Evolutionary conservation across 2,113 vertebrate genomes (phyloP), one percentile per base, ranked within the genome.

Genomic region (Eonycteris spelaea): DNA sequence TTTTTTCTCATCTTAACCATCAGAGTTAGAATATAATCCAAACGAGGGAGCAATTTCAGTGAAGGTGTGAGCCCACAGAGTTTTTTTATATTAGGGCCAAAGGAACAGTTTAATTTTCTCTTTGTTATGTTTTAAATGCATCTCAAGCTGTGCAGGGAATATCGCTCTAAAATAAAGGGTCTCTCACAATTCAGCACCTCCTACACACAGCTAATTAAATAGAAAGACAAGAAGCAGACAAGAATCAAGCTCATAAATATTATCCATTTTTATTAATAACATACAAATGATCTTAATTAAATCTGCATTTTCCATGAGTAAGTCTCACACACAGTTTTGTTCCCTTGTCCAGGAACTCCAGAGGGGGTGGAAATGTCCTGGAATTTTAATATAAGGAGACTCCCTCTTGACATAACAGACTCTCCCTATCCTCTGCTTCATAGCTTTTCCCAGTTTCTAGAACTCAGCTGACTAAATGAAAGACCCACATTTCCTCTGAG

Each of bases 211-310:
- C 89, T 93, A 86, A 97, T 98, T 97, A 98, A 96, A 87, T 28
- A 92, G 93, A 93, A 91, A 90, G 40, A 59, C 94, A 94, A 92
- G 94, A 40, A 71, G 22, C 74, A 94, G 95, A 68, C 93, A 92
- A 94, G 95, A 91, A 93, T 53, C 74, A 90, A 74, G 78, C 89
- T 97, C 97, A 95, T 97, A 98, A 93, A 96, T 97, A 96, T 77
- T 91, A 78, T 26, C 94, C 13, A 35, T 94, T 97, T 96, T 97
- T 94, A 96, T 96, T 97, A 96, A 96, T 95, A 97, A 96, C 86
- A 68, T 93, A 97, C 93, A 97, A 94, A 96, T 95, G 93, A 94
- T 90, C 91, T 95, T 97, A 95, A 97, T 97, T 97, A 97, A 98
- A 96, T 63, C 51, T 93, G 74, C 30, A 67, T 93, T 97, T 97